Conservation (phyloP, 1,140 invertebrate genomes). For the Drosophila funebris region DNA sequence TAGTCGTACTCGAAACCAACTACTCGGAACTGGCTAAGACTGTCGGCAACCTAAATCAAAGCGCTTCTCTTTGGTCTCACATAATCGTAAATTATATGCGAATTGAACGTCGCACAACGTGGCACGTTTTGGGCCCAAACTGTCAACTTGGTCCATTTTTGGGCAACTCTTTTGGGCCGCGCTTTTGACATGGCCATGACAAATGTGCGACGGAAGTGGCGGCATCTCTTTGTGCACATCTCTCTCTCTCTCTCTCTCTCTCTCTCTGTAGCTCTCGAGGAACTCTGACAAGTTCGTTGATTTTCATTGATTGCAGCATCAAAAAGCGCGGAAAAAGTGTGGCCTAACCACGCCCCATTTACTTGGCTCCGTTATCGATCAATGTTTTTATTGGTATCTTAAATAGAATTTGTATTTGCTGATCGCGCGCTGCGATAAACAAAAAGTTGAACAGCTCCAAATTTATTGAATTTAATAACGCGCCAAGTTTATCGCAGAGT, state of each 20-base stretch:
- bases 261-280: too few species aligned
- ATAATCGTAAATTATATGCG: conserved; percentile 77
- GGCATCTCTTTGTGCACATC: conserved; percentile 40
- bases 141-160: conserved; percentile 27
- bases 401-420: conserved; percentile 82
- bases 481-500: conserved; percentile 79
- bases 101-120: conserved; percentile 45
- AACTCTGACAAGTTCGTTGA: conserved; percentile 62
- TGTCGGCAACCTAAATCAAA: conserved; percentile 74
- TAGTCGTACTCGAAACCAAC: background rate
- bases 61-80: conserved; percentile 42
- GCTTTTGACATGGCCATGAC: conserved; percentile 64
- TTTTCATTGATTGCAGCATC: conserved; percentile 64
- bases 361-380: conserved; percentile 23
- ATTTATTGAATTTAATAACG: conserved; percentile 83
- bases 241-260: too few species aligned
- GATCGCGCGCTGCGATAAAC: conserved; percentile 53
- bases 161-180: conserved; percentile 52
- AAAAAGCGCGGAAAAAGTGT: background rate
- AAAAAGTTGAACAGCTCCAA: conserved; percentile 28
- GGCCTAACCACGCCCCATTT: conserved; percentile 12
- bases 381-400: conserved; percentile 53
- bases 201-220: conserved; percentile 75
- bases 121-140: conserved; percentile 10
- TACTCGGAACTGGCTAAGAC: conserved; percentile 23